Evolutionary conservation across 2,888 invertebrate species (phyloP).

Genomic region (Salticus scenicus): DNA sequence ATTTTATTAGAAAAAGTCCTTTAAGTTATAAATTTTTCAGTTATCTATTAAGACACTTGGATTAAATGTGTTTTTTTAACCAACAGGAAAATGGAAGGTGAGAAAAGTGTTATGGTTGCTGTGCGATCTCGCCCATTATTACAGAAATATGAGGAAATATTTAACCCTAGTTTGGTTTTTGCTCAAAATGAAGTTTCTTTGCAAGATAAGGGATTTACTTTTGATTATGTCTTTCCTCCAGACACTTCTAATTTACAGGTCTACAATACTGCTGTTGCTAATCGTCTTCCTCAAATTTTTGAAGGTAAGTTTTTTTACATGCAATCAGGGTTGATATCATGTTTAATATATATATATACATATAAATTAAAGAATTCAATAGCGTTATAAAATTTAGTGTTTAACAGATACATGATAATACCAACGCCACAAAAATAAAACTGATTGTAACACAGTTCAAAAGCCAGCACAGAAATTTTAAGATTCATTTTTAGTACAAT

Average conservation of each 20-base stretch:
- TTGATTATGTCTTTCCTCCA: constrained; percentile 86
- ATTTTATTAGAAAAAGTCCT: no score
- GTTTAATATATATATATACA: no score
- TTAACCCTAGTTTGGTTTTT: not conserved
- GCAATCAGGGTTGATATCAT: not conserved
- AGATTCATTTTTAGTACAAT: no score
- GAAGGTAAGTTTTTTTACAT: constrained; percentile 76
- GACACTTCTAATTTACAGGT: constrained; percentile 83
- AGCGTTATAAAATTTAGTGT: no score
- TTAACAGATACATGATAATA: no score
- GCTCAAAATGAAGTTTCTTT: constrained; percentile 77
- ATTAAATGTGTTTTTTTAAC: no score
- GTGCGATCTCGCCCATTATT: constrained; percentile 27
- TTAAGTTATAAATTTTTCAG: no score
- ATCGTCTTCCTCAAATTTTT: constrained; percentile 85
- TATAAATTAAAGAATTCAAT: no score
- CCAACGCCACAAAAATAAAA: no score
- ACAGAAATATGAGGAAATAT: not conserved
- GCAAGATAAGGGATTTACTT: constrained; percentile 85
- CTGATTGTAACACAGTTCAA: no score
- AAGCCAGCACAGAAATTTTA: no score
- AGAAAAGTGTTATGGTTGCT: constrained; percentile 14
- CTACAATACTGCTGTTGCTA: constrained; percentile 84
- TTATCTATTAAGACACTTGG: no score
- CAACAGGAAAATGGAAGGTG: not conserved